Evolutionary conservation across 2,113 vertebrate species (phyloP), one percentile per base, ranked within the genome.

Genomic region (Callionymus lyra): DNA sequence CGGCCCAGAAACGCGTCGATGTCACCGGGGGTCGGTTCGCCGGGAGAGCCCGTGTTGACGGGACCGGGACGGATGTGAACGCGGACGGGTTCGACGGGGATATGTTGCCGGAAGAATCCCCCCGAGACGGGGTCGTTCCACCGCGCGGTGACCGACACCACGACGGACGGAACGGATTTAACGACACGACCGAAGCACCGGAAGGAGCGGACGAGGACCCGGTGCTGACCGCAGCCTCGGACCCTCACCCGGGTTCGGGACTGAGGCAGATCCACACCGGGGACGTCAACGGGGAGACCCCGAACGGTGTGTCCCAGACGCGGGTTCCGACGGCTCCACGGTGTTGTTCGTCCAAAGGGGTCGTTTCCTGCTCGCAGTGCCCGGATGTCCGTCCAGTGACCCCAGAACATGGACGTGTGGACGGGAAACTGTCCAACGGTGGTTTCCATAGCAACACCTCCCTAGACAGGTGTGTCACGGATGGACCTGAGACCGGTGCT

Each of bases 371-470:
- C 21, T 8, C 21, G 8, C 21, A 27, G 21, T n/a, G 8, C 21
- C 4, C 21, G 21, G 21, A 4, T 4, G 4, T 27, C 8, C 21
- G 27, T 34, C 6, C 1, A 17, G 27, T 10, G 12, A 6, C 11
- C 16, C 9, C 38, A 6, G 21, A 56, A 11, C 53, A 13, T 44
- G 49, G 57, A 33, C 4, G 45, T 1, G 53, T 44, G 44, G 77
- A 77, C 12, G 47, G 43, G 34, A 83, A 71, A 51, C 51, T 85
- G n/a, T 73, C 78, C 27, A 88, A 89, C 38, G 85, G 85, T 1
- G 85, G 79, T 36, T 69, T 83, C 2, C 63, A 82, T n/a, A 12
- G 12, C 55, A 50, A n/a, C n/a, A n/a, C n/a, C n/a, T n/a, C n/a
- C n/a, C n/a, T 76, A 6, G 41, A 57, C 31, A 58, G 21, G 4